phyloP scores from a whole-genome alignment of 2,113 vertebrate genomes.

The Trematocara macrostoma region DNA sequence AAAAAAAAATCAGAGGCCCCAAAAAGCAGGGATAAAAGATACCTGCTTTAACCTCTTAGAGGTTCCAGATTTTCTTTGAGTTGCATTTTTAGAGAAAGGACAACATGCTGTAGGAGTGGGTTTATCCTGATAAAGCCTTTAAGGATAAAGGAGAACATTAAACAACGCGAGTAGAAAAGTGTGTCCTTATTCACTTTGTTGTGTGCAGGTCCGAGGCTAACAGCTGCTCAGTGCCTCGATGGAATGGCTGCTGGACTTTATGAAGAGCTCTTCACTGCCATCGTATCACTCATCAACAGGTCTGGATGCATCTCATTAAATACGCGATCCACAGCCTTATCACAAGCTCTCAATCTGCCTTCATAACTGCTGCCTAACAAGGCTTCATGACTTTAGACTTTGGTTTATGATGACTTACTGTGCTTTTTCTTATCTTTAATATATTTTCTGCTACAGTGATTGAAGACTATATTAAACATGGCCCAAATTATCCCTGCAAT shows the following conservation, averaged over 20 bases:
- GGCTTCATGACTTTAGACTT: background rate
- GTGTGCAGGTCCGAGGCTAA: constrained; percentile 81
- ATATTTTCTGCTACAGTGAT: background rate
- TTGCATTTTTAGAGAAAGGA: background rate
- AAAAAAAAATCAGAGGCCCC: background rate
- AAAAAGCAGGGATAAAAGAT: background rate
- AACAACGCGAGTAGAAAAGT: background rate
- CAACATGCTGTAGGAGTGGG: background rate
- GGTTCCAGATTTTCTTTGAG: background rate
- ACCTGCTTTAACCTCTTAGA: background rate
- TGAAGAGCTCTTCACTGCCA: constrained; percentile 81
- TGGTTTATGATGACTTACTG: background rate
- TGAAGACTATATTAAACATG: background rate
- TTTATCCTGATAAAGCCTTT: background rate
- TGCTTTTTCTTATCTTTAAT: background rate
- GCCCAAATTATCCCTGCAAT: background rate
- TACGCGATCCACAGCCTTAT: background rate
- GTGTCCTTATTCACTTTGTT: background rate
- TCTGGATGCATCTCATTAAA: constrained; percentile 28
- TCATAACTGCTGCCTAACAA: background rate
- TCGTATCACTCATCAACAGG: constrained; percentile 94
- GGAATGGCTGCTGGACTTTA: constrained; percentile 92
- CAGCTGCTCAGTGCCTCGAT: constrained; percentile 82
- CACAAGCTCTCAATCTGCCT: background rate
- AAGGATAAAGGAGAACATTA: background rate